Conservation (phyloP, 2,888 invertebrate species). For the Ophion costatus region DNA sequence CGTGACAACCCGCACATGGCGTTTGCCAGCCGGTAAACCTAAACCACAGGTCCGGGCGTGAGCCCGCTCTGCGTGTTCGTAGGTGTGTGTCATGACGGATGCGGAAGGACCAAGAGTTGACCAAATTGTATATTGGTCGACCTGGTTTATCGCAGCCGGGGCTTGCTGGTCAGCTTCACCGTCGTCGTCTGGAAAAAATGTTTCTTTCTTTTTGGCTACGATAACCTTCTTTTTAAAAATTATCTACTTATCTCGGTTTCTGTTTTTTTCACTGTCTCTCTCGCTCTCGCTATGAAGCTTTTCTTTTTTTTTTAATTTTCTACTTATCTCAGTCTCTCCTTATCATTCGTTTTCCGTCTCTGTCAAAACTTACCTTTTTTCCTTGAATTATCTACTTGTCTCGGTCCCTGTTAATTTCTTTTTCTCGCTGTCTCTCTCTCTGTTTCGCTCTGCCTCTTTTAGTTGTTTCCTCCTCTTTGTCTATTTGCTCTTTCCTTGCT, state of each 20-base stretch:
- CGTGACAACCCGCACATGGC: conserved; percentile 51
- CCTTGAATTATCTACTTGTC: too few species aligned
- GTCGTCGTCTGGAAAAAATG: conserved; percentile 5
- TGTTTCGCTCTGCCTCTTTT: not conserved
- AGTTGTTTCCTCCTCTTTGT: too few species aligned
- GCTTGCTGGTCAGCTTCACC: conserved; percentile 47
- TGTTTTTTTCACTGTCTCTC: not conserved
- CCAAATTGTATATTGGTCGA: conserved; percentile 62
- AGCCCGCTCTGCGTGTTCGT: conserved; percentile 11
- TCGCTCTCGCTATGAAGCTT: not conserved
- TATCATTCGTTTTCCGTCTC: not conserved
- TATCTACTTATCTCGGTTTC: not conserved
- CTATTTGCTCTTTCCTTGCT: too few species aligned
- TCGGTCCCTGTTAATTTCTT: too few species aligned
- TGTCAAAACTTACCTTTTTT: too few species aligned
- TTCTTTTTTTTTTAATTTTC: not conserved
- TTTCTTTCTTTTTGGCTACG: conserved; percentile 1
- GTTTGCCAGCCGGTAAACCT: conserved; percentile 47
- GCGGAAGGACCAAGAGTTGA: conserved; percentile 42
- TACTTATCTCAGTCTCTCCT: not conserved
- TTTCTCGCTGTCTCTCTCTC: not conserved
- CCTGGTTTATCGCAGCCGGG: conserved; percentile 58
- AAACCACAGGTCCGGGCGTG: conserved; percentile 48
- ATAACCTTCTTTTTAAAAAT: not conserved
- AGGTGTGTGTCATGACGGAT: conserved; percentile 19